Evolutionary conservation across 2,888 invertebrate species (phyloP).

Genomic region (Archips xylosteana): DNA sequence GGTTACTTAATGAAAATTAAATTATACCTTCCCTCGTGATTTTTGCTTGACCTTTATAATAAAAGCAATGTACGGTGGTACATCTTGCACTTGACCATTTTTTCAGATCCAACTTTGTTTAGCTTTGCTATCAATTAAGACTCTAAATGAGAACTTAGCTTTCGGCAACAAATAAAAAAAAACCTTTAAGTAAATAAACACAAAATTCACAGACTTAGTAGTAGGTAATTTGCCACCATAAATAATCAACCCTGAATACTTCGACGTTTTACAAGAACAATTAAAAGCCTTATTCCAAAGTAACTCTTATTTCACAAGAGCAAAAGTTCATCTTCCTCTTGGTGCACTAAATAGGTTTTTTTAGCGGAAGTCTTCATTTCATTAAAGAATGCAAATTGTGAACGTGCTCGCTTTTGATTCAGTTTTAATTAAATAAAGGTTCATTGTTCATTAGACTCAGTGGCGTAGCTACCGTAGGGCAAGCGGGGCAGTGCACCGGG

Average conservation of each 20-base stretch:
- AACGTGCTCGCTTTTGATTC: constrained; percentile 4
- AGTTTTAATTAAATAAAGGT: not conserved
- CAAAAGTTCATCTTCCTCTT: not conserved
- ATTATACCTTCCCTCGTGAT: too few relatives aligned
- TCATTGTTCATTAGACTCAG: not conserved
- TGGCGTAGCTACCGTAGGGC: too few relatives aligned
- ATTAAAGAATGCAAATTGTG: constrained; percentile 9
- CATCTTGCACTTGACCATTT: too few relatives aligned
- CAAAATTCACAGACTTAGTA: not conserved
- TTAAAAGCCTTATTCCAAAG: not conserved
- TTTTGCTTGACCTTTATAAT: too few relatives aligned
- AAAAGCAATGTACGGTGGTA: too few relatives aligned
- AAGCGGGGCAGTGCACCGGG: too few relatives aligned
- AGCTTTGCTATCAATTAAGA: too few relatives aligned
- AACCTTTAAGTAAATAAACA: not conserved
- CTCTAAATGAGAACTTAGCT: too few relatives aligned
- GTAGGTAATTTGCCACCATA: not conserved
- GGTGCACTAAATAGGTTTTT: not conserved
- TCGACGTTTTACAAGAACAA: not conserved
- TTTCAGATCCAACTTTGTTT: too few relatives aligned
- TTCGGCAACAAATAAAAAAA: not conserved
- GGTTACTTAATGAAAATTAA: too few relatives aligned
- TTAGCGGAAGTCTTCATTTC: not conserved
- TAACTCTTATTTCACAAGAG: not conserved
- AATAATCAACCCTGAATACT: not conserved